Conservation (phyloP, 2,113 vertebrate genomes). For the Mustela nigripes region DNA sequence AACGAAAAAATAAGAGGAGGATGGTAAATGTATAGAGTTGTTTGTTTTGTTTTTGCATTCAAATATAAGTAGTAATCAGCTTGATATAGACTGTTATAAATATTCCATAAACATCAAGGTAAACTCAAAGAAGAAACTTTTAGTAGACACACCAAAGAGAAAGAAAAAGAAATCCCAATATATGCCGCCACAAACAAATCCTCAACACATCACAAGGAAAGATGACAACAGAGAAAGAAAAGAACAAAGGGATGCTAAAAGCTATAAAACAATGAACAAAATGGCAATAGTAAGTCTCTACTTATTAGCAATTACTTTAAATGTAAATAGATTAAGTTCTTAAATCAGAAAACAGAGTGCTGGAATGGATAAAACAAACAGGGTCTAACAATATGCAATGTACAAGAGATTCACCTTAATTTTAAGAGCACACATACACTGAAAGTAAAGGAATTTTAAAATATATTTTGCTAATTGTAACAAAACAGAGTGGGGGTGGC, state of each 20-base stretch:
- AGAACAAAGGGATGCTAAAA: background rate
- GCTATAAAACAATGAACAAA: background rate
- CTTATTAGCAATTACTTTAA: background rate
- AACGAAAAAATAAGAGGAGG: background rate
- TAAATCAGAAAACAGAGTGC: background rate
- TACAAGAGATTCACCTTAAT: background rate
- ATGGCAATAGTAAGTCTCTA: background rate
- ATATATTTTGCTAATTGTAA: background rate
- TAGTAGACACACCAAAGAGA: background rate
- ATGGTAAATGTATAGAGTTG: background rate
- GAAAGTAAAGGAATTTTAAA: background rate
- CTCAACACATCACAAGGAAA: background rate
- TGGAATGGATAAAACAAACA: background rate
- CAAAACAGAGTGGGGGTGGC: background rate
- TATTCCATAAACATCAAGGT: background rate
- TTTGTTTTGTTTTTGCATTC: background rate
- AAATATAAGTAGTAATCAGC: background rate
- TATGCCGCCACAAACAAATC: background rate
- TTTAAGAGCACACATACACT: background rate
- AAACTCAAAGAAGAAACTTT: background rate
- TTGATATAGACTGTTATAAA: background rate
- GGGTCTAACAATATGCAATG: background rate
- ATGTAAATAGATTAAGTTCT: background rate
- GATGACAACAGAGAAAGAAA: background rate
- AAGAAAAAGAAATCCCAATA: background rate